Conservation (phyloP, 2,113 vertebrate species). For the Ardeotis arabs region DNA sequence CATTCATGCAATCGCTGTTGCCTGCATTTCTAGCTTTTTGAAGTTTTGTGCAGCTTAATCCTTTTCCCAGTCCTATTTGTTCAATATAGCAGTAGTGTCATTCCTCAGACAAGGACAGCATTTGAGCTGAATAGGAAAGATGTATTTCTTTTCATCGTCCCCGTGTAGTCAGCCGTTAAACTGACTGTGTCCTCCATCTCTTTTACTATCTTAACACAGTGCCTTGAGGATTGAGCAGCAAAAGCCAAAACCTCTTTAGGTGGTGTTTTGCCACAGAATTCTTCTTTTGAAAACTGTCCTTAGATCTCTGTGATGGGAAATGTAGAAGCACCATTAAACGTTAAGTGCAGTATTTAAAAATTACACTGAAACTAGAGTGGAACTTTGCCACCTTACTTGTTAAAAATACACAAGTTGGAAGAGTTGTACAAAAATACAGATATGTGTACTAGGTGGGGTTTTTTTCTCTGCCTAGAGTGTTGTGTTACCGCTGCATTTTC, state of each 20-base stretch:
- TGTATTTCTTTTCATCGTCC: neutral
- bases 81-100: neutral
- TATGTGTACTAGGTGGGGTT: rapidly evolving
- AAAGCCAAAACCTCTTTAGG: neutral
- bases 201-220: neutral
- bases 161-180: neutral
- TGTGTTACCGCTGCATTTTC: neutral
- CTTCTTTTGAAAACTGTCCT: neutral
- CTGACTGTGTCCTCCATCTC: neutral
- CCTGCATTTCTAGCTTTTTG: neutral
- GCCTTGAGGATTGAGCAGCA: neutral
- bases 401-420: neutral
- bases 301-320: neutral
- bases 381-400: neutral
- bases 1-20: neutral
- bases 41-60: neutral
- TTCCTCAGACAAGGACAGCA: neutral
- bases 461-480: neutral
- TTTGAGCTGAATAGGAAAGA: neutral
- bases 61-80: neutral
- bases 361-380: neutral
- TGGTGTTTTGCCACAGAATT: neutral
- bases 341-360: neutral
- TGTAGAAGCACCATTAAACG: neutral
- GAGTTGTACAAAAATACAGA: neutral